phyloP scores from a whole-genome alignment of 1,140 invertebrate species.

The Eciton burchellii region DNA sequence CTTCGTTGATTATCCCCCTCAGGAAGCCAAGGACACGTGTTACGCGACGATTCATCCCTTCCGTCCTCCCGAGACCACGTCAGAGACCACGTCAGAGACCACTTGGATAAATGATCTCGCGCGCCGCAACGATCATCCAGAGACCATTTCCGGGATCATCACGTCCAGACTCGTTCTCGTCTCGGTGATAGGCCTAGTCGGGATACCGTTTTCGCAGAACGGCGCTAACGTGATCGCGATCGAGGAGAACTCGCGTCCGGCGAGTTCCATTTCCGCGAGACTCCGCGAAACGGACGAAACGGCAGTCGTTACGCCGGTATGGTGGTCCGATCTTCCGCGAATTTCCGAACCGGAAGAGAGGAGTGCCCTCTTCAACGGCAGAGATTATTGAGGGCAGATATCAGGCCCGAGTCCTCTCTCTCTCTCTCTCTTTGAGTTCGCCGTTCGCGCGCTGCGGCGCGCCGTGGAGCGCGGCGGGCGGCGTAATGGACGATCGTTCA shows the following conservation, averaged over 20 bases:
- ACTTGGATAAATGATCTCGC: constrained; percentile 48
- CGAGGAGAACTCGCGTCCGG: neutral
- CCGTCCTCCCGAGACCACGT: constrained; percentile 36
- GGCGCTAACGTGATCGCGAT: neutral
- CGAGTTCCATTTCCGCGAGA: constrained; percentile 1
- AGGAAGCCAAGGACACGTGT: constrained; percentile 9
- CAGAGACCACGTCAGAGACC: no score
- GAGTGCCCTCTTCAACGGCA: constrained; percentile 50
- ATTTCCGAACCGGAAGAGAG: constrained; percentile 57
- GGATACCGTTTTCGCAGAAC: neutral
- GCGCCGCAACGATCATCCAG: no score
- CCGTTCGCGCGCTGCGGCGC: constrained; percentile 29
- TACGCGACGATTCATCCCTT: constrained; percentile 38
- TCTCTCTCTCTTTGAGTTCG: constrained; percentile 50
- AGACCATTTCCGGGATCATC: neutral
- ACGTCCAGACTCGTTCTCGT: no score
- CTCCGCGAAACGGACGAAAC: neutral
- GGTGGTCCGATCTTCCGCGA: constrained; percentile 52
- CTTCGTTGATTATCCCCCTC: constrained; percentile 41
- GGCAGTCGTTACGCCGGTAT: constrained; percentile 34
- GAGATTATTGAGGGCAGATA: constrained; percentile 70
- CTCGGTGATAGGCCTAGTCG: neutral
- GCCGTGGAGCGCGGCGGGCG: constrained; percentile 58
- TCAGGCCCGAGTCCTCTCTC: constrained; percentile 42
- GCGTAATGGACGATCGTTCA: constrained; percentile 70